Base-by-base conservation (phyloP, 2,888 invertebrate genomes). In the Cephus runcator region DNA sequence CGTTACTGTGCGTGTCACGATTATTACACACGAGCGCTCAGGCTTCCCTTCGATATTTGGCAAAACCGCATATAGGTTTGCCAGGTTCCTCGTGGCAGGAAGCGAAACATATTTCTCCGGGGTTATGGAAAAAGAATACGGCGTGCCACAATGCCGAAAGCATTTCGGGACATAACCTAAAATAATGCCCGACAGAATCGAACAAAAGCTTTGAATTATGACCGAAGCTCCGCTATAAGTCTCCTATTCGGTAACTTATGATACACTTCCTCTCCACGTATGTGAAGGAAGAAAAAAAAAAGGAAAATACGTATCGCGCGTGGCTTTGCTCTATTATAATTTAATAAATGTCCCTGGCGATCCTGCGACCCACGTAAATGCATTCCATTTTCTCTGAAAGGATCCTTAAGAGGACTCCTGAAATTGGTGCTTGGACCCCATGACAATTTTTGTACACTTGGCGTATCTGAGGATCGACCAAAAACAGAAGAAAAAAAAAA, bases 201-300 rank as follows among this genome's bases (percentile, higher is more conserved):
- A 91, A 91, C 91, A 91, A 91, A 90, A 90, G 91, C 87, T 88
- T 91, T 91, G 91, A 91, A 90, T 89, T 91, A 91, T 90, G 86
- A 86, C 86, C 85, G 83, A 82, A 84, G 84, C 84, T 82, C 81
- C 84, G 80, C 85, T 85, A 82, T 87, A 87, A 85, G 85, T 88
- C 86, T 88, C 86, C 84, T 81, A 83, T 85, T 83, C 86, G 85
- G 87, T 91, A 90, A 91, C 89, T 90, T 90, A 91, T 91, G 89
- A 90, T 88, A 87, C 86, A 88, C 85, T 88, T 89, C 87, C 88
- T 84, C 78, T 84, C 81, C 84, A 82, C 83, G 81, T 83, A 84
- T 81, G 84, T 80, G 81, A 82, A 85, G 81, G 15, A 15, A 36
- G 4, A 15, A 40, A 40, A 40, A 40, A 31, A 33, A 33, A 33